Conservation (phyloP, 2,113 vertebrate genomes). For the Myiagra hebetior region DNA sequence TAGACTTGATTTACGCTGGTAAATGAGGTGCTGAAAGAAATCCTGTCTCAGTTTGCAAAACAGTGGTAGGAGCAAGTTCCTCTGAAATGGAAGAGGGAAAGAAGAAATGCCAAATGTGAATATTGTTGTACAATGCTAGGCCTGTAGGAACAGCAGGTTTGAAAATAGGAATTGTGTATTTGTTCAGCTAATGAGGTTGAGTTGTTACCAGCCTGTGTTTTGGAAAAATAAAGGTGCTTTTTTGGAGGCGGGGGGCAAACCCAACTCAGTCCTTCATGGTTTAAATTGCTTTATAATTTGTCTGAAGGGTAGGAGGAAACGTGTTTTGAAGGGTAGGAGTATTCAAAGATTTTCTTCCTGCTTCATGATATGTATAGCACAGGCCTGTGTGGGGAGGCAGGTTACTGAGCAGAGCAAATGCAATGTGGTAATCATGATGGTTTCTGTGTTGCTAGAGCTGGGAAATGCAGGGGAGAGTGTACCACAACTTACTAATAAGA, state of each 20-base stretch:
- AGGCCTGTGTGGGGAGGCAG: neutral
- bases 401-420: neutral
- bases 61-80: neutral
- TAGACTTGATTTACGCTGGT: neutral
- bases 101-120: neutral
- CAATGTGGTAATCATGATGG: neutral
- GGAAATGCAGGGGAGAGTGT: neutral
- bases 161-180: neutral
- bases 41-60: neutral
- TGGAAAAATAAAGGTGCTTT: neutral
- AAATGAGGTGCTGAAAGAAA: neutral
- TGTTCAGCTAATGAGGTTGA: neutral
- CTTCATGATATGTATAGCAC: neutral
- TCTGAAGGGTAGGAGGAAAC: neutral
- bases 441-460: neutral
- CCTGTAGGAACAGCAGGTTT: neutral
- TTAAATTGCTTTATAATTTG: neutral
- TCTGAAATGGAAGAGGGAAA: neutral
- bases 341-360: neutral
- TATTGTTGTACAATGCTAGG: neutral
- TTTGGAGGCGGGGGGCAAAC: accelerated
- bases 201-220: neutral
- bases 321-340: neutral
- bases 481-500: neutral
- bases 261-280: neutral